Conservation (phyloP, 2,113 vertebrate species). For the Harpagus bidentatus region DNA sequence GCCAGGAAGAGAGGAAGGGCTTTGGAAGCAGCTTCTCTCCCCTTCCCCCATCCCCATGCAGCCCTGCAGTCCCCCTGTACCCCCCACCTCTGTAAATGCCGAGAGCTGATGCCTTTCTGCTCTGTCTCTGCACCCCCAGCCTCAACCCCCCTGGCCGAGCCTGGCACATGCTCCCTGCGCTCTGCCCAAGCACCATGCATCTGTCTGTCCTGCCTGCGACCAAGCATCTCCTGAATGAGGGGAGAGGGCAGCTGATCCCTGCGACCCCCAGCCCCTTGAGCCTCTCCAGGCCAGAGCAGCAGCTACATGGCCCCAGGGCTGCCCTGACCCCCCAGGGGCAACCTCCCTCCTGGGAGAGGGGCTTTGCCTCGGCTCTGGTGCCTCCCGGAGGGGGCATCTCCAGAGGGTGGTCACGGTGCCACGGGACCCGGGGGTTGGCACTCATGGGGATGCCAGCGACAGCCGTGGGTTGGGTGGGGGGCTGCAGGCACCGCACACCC, state of each 20-base stretch:
- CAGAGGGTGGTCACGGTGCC: not conserved
- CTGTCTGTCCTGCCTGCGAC: not conserved
- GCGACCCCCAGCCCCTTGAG: not conserved
- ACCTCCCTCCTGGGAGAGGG: not conserved
- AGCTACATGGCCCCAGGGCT: too few species aligned
- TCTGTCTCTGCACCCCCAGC: not conserved
- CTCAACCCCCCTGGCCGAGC: fast-evolving
- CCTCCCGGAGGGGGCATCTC: not conserved
- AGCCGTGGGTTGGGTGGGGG: fast-evolving
- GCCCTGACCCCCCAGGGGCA: too few species aligned
- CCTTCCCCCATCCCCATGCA: fast-evolving
- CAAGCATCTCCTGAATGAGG: not conserved
- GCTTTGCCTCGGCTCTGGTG: fast-evolving
- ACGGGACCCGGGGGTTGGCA: not conserved
- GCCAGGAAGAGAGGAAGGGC: not conserved
- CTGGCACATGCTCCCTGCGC: fast-evolving
- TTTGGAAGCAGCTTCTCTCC: not conserved
- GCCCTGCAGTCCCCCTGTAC: not conserved
- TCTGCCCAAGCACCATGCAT: fast-evolving
- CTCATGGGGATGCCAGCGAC: fast-evolving
- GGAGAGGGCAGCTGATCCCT: not conserved
- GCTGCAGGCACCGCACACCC: not conserved
- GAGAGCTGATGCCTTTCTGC: not conserved
- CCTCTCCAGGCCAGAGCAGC: not conserved
- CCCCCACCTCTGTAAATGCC: not conserved